Conservation (phyloP, 2,797 vertebrate species). For the Acrocephalus scirpaceus region DNA sequence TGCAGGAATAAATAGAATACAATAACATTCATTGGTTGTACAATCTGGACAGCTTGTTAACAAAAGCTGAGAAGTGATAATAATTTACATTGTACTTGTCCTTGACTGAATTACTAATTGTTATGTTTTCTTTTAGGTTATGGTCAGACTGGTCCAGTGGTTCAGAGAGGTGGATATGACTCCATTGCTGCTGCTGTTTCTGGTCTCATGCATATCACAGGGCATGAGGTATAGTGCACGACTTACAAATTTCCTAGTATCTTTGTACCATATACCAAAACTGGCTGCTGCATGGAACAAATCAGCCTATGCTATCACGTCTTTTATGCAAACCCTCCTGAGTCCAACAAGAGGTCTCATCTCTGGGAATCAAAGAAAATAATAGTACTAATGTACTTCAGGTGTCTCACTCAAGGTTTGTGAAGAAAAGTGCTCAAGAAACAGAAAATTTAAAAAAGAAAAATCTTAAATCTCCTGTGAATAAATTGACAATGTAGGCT, state of each 20-base stretch:
- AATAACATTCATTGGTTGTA: neutral
- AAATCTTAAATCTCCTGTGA: neutral
- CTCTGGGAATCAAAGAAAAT: neutral
- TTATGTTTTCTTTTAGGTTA: constrained; percentile 78
- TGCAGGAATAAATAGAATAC: neutral
- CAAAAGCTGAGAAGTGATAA: neutral
- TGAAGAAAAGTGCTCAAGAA: neutral
- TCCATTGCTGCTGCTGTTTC: constrained; percentile 89
- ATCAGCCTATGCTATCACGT: neutral
- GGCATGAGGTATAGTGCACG: constrained; percentile 84
- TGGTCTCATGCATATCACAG: constrained; percentile 95
- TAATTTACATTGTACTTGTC: neutral
- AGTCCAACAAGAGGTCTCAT: neutral
- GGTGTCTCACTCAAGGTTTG: neutral
- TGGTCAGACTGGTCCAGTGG: constrained; percentile 90
- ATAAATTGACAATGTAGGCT: neutral
- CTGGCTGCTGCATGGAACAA: neutral
- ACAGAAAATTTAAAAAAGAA: neutral
- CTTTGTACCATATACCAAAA: neutral
- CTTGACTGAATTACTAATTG: neutral
- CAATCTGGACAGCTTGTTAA: neutral
- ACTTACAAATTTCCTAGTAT: neutral
- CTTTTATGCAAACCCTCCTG: neutral
- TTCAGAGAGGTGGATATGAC: constrained; percentile 89
- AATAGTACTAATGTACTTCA: neutral